Conservation (phyloP, 2,113 vertebrate species). For the Syrrhaptes paradoxus region DNA sequence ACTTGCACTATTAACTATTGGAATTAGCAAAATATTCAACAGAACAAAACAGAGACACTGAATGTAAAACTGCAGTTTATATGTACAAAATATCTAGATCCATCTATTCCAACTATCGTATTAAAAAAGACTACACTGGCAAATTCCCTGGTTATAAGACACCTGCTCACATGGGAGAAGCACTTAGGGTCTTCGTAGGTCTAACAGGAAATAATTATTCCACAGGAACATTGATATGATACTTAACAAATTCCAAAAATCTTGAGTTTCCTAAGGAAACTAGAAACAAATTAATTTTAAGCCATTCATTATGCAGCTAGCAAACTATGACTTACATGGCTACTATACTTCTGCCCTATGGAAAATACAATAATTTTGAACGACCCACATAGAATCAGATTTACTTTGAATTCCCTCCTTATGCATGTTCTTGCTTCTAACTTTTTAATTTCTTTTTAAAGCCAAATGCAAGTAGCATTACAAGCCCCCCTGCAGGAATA, state of each 20-base stretch:
- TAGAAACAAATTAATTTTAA: neutral
- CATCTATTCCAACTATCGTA: neutral
- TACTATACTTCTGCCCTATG: neutral
- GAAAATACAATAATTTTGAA: neutral
- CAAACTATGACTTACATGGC: neutral
- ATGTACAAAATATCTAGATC: neutral
- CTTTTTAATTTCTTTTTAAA: neutral
- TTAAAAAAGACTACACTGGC: neutral
- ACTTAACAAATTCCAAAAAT: neutral
- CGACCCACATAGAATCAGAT: neutral
- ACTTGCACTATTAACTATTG: neutral
- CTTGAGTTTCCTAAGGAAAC: neutral
- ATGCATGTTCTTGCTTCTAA: neutral
- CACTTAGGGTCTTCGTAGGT: neutral
- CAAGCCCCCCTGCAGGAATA: neutral
- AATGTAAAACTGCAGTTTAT: neutral
- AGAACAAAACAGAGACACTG: neutral
- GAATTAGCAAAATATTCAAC: neutral
- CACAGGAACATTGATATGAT: neutral
- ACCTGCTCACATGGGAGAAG: neutral
- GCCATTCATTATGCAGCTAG: neutral
- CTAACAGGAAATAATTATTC: neutral
- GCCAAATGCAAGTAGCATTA: neutral
- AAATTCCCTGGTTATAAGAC: neutral
- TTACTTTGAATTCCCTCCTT: neutral